Conservation (phyloP, 1,140 invertebrate genomes). For the Popillia japonica region DNA sequence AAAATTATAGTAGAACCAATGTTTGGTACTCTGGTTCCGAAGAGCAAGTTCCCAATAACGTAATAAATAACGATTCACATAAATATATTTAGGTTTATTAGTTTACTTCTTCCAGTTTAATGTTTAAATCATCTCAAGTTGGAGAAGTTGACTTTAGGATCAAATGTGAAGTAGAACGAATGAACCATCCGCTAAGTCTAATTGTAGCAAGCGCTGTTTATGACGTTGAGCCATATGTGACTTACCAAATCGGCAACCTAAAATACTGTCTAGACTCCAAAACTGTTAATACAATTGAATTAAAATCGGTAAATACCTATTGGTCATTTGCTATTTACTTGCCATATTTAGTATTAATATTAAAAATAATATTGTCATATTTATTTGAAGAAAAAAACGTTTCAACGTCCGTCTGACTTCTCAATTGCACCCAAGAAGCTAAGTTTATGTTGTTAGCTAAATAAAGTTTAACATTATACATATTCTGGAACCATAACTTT, state of each 20-base stretch:
- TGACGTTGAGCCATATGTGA: conserved; percentile 51
- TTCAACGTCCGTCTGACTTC: too few relatives aligned
- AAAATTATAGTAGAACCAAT: conserved; percentile 57
- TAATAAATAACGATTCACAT: too few relatives aligned
- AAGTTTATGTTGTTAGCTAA: too few relatives aligned
- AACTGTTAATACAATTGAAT: conserved; percentile 58
- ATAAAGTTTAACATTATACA: too few relatives aligned
- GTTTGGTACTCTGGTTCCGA: conserved; percentile 54
- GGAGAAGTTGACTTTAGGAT: conserved; percentile 58
- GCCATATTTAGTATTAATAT: too few relatives aligned
- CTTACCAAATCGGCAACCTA: conserved; percentile 42
- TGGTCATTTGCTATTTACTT: too few relatives aligned
- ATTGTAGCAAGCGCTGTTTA: conserved; percentile 54
- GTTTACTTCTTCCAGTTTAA: conserved; percentile 53
- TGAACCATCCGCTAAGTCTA: conserved; percentile 57
- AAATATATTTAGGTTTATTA: too few relatives aligned
- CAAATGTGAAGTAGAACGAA: conserved; percentile 58
- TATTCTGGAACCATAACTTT: too few relatives aligned
- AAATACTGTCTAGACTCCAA: conserved; percentile 48
- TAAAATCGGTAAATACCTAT: conserved; percentile 58
- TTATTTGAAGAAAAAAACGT: too few relatives aligned
- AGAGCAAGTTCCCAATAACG: conserved; percentile 49
- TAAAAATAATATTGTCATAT: too few relatives aligned
- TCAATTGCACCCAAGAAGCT: too few relatives aligned
- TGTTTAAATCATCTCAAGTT: conserved; percentile 54